A percentile compares a stretch with the other conserved stretches of the same genome.
phyloP scores from a whole-genome alignment of 2,888 invertebrate species.

The Brenthis hecate region DNA sequence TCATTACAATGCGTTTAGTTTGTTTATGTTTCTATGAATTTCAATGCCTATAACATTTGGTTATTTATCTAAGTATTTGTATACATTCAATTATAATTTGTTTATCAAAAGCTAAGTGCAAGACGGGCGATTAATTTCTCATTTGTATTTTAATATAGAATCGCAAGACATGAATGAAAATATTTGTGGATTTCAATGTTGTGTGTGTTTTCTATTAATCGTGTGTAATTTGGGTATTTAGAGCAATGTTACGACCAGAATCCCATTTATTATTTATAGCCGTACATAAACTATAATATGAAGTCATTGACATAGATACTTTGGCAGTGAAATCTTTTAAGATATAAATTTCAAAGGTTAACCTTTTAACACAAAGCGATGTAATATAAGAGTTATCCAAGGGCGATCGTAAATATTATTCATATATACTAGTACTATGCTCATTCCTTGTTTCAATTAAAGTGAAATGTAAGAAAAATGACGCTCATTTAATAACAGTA shows the following conservation, averaged over 20 bases:
- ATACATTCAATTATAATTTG: conserved; percentile 16
- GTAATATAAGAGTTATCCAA: conserved; percentile 27
- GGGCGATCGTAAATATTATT: conserved; percentile 34
- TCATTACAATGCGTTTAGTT: conserved; percentile 23
- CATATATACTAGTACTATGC: not conserved
- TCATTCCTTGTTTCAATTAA: conserved; percentile 4
- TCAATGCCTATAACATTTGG: not conserved
- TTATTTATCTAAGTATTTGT: conserved; percentile 20
- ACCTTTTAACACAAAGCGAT: conserved; percentile 32
- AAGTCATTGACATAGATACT: conserved; percentile 65
- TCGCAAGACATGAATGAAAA: conserved; percentile 10
- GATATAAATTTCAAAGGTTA: conserved; percentile 38
- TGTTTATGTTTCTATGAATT: conserved; percentile 22
- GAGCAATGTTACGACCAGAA: conserved; percentile 43
- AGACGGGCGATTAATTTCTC: not conserved
- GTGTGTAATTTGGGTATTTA: conserved; percentile 35
- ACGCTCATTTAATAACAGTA: not conserved
- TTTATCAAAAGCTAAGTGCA: conserved; percentile 18
- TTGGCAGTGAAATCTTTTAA: conserved; percentile 40
- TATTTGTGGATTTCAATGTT: conserved; percentile 3
- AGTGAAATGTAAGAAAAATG: not conserved
- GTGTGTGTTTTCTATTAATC: no score
- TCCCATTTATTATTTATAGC: conserved; percentile 56
- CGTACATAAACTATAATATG: conserved; percentile 63
- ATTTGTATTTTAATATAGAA: not conserved